Base-by-base conservation (phyloP, 2,888 invertebrate genomes). In the Pterostichus niger region DNA sequence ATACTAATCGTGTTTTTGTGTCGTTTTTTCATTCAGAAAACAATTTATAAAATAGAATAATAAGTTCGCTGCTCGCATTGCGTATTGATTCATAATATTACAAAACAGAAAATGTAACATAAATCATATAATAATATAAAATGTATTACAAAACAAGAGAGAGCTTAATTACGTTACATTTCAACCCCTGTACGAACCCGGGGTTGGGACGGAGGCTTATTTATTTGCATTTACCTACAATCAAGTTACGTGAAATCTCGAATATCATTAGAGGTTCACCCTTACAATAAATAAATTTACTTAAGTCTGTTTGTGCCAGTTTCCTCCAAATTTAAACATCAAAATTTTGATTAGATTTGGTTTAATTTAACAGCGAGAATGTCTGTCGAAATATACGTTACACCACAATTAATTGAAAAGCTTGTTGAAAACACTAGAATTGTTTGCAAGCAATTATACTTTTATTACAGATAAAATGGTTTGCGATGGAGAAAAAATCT, bases 261-360 rank as follows among this genome's bases (percentile, higher is more conserved):
- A 64, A 64, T 64, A 64, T 64, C 64, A 64, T 64, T 64, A 64
- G 64, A 11, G 35, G 13, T n/a, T 59, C 35, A n/a, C 64, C 13
- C 64, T 6, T 13, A 64, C 35, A 64, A 64, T 64, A 64, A 64
- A 64, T 64, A 64, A 64, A 35, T 64, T 64, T 64, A 31, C 64
- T 64, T 64, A 33, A 64, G 56, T 17, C 64, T 64, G 33, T 49
- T 49, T 49, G 49, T 10, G 49, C 49, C 49, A 49, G 49, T 13
- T 13, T 35, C 13, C 64, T 33, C 64, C 33, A 64, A 35, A 64
- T 64, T 64, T 13, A 64, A 61, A 64, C 64, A 33, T 64, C 64
- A 64, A 64, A 64, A 64, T 64, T 64, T 64, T 64, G 64, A 64
- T 64, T 64, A 64, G 33, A 64, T 64, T 61, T 35, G 31, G 35